Evolutionary conservation across 2,888 invertebrate species (phyloP), one percentile per base, ranked within the genome.

Genomic region (Operophtera brumata): DNA sequence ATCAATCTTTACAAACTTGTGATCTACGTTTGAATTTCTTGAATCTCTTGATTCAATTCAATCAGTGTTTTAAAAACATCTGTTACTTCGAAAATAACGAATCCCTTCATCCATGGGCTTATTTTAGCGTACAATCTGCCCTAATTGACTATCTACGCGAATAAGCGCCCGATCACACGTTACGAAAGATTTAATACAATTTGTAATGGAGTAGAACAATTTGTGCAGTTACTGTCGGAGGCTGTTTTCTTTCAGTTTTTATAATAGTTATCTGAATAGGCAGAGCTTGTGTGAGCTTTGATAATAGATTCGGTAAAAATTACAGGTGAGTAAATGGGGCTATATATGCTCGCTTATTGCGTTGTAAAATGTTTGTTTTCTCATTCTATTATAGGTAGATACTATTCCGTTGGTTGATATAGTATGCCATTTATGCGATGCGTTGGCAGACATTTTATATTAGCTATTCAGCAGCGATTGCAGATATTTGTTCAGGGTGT

Each of bases 201-300:
- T 58, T 57, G 47, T 77, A 71, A 76, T 76, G 67, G 66, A 75
- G 63, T 63, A 10, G 40, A 64, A 64, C 61, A 63, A 66, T 60
- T 68, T 70, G 58, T 55, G 52, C 49, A 51, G 41, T 60, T 64
- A 66, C 65, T 55, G 56, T 39, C 59, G 69, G 56, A 61, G 62
- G 61, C 73, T 79, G 80, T 72, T 79, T 78, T 72, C 64, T 77
- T 70, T 80, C 77, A 77, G 64, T 62, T 55, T 20, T 20, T 20
- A 20, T 4, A 4, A 20, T 4, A 20, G 20, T 20, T 20, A 2
- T 20, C 20, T 20, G 20, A 3, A 20, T n/a, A n/a, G n/a, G n/a
- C 20, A 20, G 4, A 3, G 20, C 4, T 20, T 20, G 20, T 2
- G 20, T 20, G 20, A 3, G 20, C 4, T 20, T 20, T 20, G 20